Evolutionary conservation across 35 echinoderm and acorn worm species (phyloP).

Genomic region (Heliocidaris erythrogramma): DNA sequence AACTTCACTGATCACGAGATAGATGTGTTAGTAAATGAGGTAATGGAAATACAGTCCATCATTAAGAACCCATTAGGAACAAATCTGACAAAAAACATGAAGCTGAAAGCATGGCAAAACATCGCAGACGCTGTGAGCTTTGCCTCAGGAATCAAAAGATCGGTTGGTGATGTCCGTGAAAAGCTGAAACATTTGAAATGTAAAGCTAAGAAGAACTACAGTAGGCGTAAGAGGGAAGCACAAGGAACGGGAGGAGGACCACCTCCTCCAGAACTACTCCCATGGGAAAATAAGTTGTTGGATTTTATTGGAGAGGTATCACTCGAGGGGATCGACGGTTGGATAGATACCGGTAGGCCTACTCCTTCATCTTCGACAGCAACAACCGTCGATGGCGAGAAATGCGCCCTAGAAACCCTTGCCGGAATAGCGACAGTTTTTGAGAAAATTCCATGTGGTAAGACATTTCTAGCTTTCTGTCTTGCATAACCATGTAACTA

Average conservation of each 20-base stretch:
- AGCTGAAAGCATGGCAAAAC: background rate
- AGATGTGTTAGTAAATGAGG: no score
- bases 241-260: background rate
- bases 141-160: background rate
- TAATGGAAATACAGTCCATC: no score
- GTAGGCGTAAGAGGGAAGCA: background rate
- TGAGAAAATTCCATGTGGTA: no score
- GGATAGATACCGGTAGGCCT: background rate
- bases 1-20: no score
- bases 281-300: background rate
- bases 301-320: background rate
- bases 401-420: no score
- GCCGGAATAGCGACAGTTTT: no score
- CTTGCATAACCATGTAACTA: no score
- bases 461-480: no score
- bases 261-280: background rate
- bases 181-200: background rate
- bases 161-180: background rate
- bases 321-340: background rate
- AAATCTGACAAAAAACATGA: background rate
- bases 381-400: no score
- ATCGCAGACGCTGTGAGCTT: background rate
- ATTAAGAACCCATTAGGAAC: background rate
- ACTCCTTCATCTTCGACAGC: no score
- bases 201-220: background rate